Conservation (phyloP, 2,113 vertebrate genomes). For the Pogonocichla stellata region DNA sequence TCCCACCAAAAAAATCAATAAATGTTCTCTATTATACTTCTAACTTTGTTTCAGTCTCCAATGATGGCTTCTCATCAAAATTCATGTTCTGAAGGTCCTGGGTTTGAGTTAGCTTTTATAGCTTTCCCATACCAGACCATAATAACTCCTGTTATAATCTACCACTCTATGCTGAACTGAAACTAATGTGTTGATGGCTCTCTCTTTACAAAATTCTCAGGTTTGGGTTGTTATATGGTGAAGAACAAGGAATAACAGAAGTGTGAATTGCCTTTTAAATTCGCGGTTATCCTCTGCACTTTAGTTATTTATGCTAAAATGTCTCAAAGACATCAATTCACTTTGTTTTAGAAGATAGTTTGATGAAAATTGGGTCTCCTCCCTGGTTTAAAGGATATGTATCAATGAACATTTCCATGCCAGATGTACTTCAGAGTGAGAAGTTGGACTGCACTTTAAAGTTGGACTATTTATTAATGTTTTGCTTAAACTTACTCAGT, state of each 20-base stretch:
- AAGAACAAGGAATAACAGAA: background rate
- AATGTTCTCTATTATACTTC: background rate
- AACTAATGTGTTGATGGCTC: background rate
- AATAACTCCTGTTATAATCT: background rate
- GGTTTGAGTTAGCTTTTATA: background rate
- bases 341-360: background rate
- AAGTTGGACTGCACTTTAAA: background rate
- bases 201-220: background rate
- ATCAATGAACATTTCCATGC: background rate
- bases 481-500: background rate
- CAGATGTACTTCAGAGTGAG: background rate
- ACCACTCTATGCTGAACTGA: background rate
- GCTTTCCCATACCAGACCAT: background rate
- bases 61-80: background rate
- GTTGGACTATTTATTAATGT: background rate
- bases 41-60: background rate
- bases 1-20: background rate
- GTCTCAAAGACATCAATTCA: background rate
- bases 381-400: background rate
- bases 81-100: background rate
- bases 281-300: background rate
- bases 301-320: background rate
- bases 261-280: background rate
- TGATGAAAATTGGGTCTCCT: background rate
- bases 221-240: background rate